These are phyloP conservation scores for Taenaris catops DNA, from an alignment of 2,888 invertebrate species.

Conservation along the genomic window DNA sequence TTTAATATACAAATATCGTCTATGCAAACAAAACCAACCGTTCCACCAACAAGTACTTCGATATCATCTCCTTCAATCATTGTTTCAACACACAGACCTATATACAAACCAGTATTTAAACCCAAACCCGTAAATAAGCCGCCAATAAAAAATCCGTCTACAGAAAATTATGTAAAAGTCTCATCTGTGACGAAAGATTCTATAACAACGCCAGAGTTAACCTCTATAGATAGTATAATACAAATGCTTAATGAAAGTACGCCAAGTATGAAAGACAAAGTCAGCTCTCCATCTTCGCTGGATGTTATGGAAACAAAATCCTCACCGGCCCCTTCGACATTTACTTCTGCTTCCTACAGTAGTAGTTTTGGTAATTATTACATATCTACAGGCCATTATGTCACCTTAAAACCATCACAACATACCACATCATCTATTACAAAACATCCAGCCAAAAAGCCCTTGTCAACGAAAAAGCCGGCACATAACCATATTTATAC, in stretches of 20 bases:
- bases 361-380: constrained; percentile 49
- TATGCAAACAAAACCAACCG: constrained; percentile 70
- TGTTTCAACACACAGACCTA: constrained; percentile 60
- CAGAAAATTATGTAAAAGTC: constrained; percentile 77
- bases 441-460: constrained; percentile 36
- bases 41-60: constrained; percentile 44
- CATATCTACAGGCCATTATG: constrained; percentile 59
- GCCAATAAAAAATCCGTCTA: constrained; percentile 41
- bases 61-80: constrained; percentile 45
- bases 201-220: constrained; percentile 59
- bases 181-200: constrained; percentile 76
- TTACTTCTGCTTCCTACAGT: constrained; percentile 46
- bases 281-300: constrained; percentile 45
- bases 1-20: constrained; percentile 68
- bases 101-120: constrained; percentile 76
- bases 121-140: constrained; percentile 61
- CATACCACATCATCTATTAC: constrained; percentile 24
- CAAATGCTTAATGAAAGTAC: constrained; percentile 81
- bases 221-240: constrained; percentile 79
- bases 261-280: constrained; percentile 55
- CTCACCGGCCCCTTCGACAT: constrained; percentile 49
- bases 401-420: constrained; percentile 56
- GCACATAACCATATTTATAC: constrained; percentile 42
- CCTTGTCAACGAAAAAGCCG: constrained; percentile 41
- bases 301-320: constrained; percentile 59